Evolutionary conservation across 2,113 vertebrate genomes (phyloP).

Genomic region (Pelmatolapia mariae): DNA sequence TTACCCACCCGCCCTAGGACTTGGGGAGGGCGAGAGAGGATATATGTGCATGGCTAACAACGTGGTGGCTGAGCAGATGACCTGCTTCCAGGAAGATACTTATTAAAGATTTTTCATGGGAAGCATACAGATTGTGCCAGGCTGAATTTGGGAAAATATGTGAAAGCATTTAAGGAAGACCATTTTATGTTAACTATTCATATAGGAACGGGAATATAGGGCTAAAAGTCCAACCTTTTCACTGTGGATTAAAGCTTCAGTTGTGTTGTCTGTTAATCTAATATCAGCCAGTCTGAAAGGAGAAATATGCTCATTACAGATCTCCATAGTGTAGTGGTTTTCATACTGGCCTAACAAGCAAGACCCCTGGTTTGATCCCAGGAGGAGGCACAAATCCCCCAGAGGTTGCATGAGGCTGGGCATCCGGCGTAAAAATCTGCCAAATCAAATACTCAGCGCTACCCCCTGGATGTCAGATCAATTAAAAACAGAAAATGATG

Average conservation of each 20-base stretch:
- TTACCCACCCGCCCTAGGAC: slow-evolving; percentile 10
- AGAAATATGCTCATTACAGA: not conserved
- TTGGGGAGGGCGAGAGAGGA: slow-evolving; percentile 11
- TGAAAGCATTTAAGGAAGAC: not conserved
- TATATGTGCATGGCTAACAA: slow-evolving; percentile 29
- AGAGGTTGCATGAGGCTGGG: not conserved
- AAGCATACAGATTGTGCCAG: not conserved
- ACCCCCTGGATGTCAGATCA: not conserved
- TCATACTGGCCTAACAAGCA: not conserved
- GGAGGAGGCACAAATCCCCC: not conserved
- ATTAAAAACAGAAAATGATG: not conserved
- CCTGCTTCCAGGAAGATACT: slow-evolving; percentile 6
- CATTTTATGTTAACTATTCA: not conserved
- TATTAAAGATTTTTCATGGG: not conserved
- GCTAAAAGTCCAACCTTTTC: not conserved
- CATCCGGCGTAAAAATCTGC: not conserved
- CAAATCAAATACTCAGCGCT: not conserved
- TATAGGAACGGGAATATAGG: not conserved
- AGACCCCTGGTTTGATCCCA: not conserved
- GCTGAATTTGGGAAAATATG: not conserved
- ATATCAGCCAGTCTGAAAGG: not conserved
- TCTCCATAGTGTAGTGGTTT: not conserved
- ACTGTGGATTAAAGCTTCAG: rapidly evolving
- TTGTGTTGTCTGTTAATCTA: not conserved
- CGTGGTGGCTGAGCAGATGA: slow-evolving; percentile 2